Evolutionary conservation across 2,888 invertebrate species (phyloP), one percentile per base, ranked within the genome.

Genomic region (Sinelater perroti): DNA sequence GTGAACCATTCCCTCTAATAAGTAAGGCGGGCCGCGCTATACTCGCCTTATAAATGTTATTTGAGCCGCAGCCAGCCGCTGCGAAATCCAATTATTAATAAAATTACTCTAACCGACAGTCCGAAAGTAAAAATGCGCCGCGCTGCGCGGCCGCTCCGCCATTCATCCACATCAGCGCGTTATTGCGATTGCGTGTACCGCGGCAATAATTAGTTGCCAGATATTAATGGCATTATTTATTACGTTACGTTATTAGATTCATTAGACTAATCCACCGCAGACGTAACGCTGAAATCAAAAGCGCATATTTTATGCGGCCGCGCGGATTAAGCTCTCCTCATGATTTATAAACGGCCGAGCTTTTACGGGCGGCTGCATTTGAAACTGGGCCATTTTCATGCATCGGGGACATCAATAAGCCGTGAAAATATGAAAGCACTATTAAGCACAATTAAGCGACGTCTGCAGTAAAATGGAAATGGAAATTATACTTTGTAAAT

Each of bases 251-350:
- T n/a, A n/a, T n/a, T n/a, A n/a, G n/a, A n/a, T n/a, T n/a, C n/a
- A n/a, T n/a, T n/a, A n/a, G n/a, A n/a, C 1, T 24, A 40, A 84
- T 78, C 76, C 74, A 87, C 87, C 82, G 85, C 83, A 73, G 87
- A 85, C 61, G 86, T 77, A 21, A 86, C 81, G 75, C 87, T 87
- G 66, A 84, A 10, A 85, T 78, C 72, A 85, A 86, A 11, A 88
- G 80, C 64, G 87, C 80, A 69, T 87, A 87, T 70, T 87, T 87
- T 71, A 87, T 82, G 72, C 86, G n/a, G n/a, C n/a, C n/a, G n/a
- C n/a, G n/a, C n/a, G n/a, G n/a, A n/a, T n/a, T n/a, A n/a, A n/a
- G n/a, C n/a, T n/a, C n/a, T n/a, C n/a, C n/a, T n/a, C n/a, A n/a
- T n/a, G n/a, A n/a, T n/a, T n/a, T n/a, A n/a, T n/a, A n/a, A n/a